phyloP scores from a whole-genome alignment of 2,888 invertebrate species.

The Ormia ochracea region DNA sequence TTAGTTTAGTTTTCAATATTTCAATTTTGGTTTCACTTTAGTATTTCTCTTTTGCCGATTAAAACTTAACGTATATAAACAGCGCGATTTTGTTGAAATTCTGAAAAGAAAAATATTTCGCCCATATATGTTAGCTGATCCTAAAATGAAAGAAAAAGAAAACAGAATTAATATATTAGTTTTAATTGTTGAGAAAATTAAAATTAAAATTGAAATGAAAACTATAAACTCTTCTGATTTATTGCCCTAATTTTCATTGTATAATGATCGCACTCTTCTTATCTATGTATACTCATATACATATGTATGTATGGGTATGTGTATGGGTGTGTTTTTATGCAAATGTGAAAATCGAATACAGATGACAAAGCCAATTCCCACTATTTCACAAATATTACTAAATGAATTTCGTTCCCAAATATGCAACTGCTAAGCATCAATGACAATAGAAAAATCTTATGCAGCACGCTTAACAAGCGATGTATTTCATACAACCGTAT shows the following conservation, averaged over 20 bases:
- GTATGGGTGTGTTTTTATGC: neutral
- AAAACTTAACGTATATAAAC: slow-evolving; percentile 27
- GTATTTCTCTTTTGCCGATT: neutral
- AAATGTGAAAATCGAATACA: too few species aligned
- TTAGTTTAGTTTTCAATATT: neutral
- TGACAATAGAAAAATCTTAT: too few species aligned
- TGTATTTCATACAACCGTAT: too few species aligned
- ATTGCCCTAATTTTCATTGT: neutral
- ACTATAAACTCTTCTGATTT: neutral
- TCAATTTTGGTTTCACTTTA: slow-evolving; percentile 6
- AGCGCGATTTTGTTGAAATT: slow-evolving; percentile 56
- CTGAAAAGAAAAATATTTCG: slow-evolving; percentile 49
- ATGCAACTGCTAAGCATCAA: too few species aligned
- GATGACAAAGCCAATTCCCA: too few species aligned
- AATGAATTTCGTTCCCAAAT: too few species aligned
- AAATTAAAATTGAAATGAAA: neutral
- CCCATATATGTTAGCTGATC: slow-evolving; percentile 14
- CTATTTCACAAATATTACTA: too few species aligned
- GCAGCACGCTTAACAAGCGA: too few species aligned
- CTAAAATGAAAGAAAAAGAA: slow-evolving; percentile 58
- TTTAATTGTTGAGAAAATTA: neutral
- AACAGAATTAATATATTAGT: slow-evolving; percentile 6
- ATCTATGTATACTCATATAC: neutral
- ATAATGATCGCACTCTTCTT: neutral
- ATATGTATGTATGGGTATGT: neutral